Base-by-base conservation (phyloP, 2,888 invertebrate species). In the Muscina levida region DNA sequence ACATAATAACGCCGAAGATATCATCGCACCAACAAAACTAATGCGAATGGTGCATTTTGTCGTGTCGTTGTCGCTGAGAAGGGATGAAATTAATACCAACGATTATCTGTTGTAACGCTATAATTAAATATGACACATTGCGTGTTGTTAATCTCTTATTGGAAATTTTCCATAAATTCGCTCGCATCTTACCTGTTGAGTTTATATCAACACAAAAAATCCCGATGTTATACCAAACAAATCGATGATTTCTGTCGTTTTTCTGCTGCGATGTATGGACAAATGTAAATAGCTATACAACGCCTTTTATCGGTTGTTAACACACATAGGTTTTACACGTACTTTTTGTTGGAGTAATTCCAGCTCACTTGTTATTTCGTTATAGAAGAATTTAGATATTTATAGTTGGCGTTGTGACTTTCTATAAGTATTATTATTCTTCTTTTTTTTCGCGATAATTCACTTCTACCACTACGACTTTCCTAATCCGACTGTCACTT, bases 161-260 rank as follows among this genome's bases (percentile, higher is more conserved):
- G 31, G 31, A 31, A 31, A 31, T 31, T 31, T 31, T 31, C 31
- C 31, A 3, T 31, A 31, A 31, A 31, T 31, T 31, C 31, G 3
- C 31, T 31, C 31, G 8, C 22, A 22, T 53, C 53, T 53, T 53
- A 53, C 53, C 53, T 53, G 53, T 53, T 53, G 53, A 53, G 1
- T 53, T 53, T 22, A 53, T 53, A 53, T 53, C 24, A 53, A 53
- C 24, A 53, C 44, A 44, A 44, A 31, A 31, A 5, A 44, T 44
- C 44, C n/a, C 24, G 10, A 13, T 31, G 22, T 2, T n/a, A 22
- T 13, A 24, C 44, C 2, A 22, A 22, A 53, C 8, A 51, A 51
- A 22, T 51, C 22, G 22, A 24, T 53, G n/a, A n/a, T n/a, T n/a
- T n/a, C n/a, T n/a, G n/a, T n/a, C n/a, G n/a, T 53, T 53, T 53